phyloP scores from a whole-genome alignment of 2,888 invertebrate species.

The Zygothrica quintamaculata region DNA sequence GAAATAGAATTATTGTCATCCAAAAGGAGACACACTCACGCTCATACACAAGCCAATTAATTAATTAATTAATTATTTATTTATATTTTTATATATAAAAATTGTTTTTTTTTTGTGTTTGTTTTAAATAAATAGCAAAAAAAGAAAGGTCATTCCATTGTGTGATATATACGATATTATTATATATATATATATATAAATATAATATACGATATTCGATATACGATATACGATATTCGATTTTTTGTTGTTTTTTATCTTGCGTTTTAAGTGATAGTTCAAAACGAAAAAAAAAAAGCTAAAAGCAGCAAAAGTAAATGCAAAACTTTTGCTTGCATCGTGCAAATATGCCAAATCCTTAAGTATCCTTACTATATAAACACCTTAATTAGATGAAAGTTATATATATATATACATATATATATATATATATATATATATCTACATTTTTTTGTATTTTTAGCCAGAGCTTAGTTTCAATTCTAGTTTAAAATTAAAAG shows the following conservation, averaged over 20 bases:
- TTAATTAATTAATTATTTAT: conserved; percentile 44
- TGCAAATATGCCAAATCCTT: conserved; percentile 46
- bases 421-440: conserved; percentile 15
- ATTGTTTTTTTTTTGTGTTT: too few relatives aligned
- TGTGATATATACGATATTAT: conserved; percentile 39
- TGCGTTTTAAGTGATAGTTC: conserved; percentile 60
- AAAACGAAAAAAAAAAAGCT: conserved; percentile 41
- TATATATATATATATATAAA: neutral
- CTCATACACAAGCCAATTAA: conserved; percentile 21
- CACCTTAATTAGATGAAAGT: neutral
- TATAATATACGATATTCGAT: neutral
- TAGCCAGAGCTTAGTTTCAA: conserved; percentile 42
- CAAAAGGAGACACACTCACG: too few relatives aligned
- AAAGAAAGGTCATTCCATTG: conserved; percentile 46
- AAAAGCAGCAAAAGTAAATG: too few relatives aligned
- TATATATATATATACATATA: conserved; percentile 2
- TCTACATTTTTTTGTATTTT: conserved; percentile 15
- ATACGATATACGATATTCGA: conserved; percentile 26
- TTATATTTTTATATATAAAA: conserved; percentile 8
- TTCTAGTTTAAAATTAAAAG: conserved; percentile 44
- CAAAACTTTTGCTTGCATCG: conserved; percentile 35
- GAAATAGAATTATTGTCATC: neutral
- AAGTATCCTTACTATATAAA: neutral
- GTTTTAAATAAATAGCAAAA: too few relatives aligned
- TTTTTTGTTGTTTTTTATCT: too few relatives aligned